Evolutionary conservation across 2,797 vertebrate species (phyloP).

Genomic region (Carcharodon carcharias): DNA sequence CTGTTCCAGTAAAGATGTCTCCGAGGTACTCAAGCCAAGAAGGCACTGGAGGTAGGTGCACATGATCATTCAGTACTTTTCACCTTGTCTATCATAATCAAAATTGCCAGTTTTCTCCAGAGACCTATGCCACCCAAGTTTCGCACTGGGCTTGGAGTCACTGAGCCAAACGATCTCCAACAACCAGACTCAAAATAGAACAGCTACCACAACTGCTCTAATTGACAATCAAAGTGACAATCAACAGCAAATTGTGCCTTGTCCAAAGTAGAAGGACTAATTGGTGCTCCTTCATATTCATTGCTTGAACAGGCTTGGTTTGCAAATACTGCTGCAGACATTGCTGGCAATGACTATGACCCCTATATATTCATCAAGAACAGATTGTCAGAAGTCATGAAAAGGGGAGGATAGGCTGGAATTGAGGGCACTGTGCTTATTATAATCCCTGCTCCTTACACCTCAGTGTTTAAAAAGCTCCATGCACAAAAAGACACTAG

Average conservation of each 20-base stretch:
- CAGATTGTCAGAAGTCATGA: background rate
- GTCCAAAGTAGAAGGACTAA: background rate
- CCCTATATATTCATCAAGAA: background rate
- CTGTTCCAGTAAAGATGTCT: too few species aligned
- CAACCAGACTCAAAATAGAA: background rate
- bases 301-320: background rate
- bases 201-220: too few species aligned
- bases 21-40: too few species aligned
- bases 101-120: background rate
- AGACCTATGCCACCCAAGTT: background rate
- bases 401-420: background rate
- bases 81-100: background rate
- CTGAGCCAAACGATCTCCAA: background rate
- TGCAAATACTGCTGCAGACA: background rate
- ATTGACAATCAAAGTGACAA: too few species aligned
- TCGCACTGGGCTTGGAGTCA: background rate
- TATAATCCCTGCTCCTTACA: background rate
- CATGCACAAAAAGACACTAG: background rate
- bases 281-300: background rate
- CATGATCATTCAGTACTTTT: background rate
- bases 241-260: background rate
- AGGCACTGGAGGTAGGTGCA: background rate
- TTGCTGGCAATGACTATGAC: background rate
- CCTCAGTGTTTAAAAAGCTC: too few species aligned
- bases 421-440: background rate